phyloP scores from a whole-genome alignment of 2,888 invertebrate species.

The Nezara viridula region DNA sequence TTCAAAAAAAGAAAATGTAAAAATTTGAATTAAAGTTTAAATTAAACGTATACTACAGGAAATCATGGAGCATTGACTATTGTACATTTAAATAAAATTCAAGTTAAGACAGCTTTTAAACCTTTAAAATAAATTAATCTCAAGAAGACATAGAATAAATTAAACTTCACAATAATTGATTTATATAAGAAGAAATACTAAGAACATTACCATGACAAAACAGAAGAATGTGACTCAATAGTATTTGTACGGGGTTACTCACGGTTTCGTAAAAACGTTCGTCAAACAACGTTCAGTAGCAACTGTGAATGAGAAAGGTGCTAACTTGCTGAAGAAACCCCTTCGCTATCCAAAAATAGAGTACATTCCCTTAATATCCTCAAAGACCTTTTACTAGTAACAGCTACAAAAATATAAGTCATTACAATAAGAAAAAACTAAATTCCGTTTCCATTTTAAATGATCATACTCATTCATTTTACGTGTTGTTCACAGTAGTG shows the following conservation, averaged over 20 bases:
- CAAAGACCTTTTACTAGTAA: background rate
- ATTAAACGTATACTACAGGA: too few relatives aligned
- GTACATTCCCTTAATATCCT: background rate
- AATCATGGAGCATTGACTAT: too few relatives aligned
- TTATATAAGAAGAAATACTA: background rate
- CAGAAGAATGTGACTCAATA: background rate
- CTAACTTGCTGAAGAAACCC: background rate
- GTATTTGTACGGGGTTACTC: background rate
- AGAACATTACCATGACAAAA: background rate
- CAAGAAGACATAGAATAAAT: background rate
- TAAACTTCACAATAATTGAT: background rate
- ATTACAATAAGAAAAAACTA: background rate
- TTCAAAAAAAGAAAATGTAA: too few relatives aligned
- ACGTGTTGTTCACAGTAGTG: too few relatives aligned
- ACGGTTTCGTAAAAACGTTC: background rate
- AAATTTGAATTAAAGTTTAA: too few relatives aligned
- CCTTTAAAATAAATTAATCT: background rate
- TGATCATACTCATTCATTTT: too few relatives aligned
- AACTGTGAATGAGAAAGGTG: background rate
- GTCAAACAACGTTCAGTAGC: background rate
- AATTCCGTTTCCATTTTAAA: too few relatives aligned
- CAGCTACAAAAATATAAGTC: too few relatives aligned
- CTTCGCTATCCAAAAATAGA: background rate
- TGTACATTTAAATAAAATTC: background rate
- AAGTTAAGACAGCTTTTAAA: background rate